Evolutionary conservation across 2,113 vertebrate genomes (phyloP).

Genomic region (Callionymus lyra): DNA sequence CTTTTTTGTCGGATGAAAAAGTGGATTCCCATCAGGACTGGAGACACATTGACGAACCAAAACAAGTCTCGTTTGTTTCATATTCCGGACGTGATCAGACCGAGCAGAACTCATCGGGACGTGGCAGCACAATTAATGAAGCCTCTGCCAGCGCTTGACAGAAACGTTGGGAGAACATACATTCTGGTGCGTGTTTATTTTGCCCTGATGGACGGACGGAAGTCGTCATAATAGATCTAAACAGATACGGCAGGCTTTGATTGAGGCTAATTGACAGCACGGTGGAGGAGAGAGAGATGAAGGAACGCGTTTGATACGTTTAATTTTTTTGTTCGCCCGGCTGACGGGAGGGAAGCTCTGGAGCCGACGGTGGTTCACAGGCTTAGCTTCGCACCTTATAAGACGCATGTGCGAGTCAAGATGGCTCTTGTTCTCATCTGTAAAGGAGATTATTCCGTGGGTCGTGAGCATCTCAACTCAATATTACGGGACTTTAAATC

Average conservation of each 20-base stretch:
- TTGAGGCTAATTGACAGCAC: constrained; percentile 64
- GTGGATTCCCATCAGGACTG: too few relatives aligned
- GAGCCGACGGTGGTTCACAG: constrained; percentile 14
- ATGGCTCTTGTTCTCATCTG: constrained; percentile 47
- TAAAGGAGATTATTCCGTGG: constrained; percentile 52
- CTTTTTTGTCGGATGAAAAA: too few relatives aligned
- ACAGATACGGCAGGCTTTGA: constrained; percentile 48
- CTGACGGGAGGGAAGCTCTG: constrained; percentile 53
- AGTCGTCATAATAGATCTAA: constrained; percentile 47
- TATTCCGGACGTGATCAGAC: constrained; percentile 29
- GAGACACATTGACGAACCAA: constrained; percentile 25
- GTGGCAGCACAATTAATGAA: constrained; percentile 44
- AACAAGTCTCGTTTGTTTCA: constrained; percentile 33
- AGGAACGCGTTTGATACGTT: constrained; percentile 26
- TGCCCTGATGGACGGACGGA: constrained; percentile 37
- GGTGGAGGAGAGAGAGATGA: constrained; percentile 4
- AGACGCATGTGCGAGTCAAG: constrained; percentile 23
- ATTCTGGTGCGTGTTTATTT: constrained; percentile 45
- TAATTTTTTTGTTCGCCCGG: constrained; percentile 45
- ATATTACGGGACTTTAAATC: constrained; percentile 24
- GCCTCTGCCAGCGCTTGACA: constrained; percentile 39
- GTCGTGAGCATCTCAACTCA: constrained; percentile 37
- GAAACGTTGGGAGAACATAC: constrained; percentile 44
- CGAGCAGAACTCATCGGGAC: constrained; percentile 29
- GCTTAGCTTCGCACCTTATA: constrained; percentile 31